phyloP scores from a whole-genome alignment of 2,797 vertebrate species.

The Catostomus latipinnis region DNA sequence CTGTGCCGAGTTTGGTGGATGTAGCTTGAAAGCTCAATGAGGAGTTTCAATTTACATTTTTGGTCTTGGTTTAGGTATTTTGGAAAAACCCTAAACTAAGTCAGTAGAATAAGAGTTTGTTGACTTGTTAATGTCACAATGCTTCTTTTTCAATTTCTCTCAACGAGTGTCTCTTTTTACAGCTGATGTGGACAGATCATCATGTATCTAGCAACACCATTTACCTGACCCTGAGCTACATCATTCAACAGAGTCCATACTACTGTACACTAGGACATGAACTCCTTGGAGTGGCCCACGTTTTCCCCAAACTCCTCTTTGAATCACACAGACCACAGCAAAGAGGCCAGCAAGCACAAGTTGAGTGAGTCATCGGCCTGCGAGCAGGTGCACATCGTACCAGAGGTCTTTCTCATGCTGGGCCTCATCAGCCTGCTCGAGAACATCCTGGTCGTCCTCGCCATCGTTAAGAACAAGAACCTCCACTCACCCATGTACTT shows the following conservation, averaged over 20 bases:
- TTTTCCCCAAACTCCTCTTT: conserved; percentile 30
- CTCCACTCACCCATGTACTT: conserved; percentile 98
- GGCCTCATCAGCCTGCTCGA: conserved; percentile 93
- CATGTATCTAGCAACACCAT: conserved; percentile 4
- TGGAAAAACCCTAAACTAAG: too few species aligned
- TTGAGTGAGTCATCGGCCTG: conserved; percentile 74
- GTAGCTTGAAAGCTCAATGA: too few species aligned
- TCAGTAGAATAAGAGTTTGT: too few species aligned
- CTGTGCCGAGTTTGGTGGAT: too few species aligned
- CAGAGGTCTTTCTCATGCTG: conserved; percentile 92
- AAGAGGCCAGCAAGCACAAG: conserved; percentile 55
- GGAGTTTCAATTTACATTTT: too few species aligned
- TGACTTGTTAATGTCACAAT: too few species aligned
- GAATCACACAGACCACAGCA: conserved; percentile 52
- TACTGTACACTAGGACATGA: conserved; percentile 65
- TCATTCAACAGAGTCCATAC: background rate
- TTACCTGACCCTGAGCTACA: background rate
- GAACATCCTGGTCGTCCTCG: conserved; percentile 68
- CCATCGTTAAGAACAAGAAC: conserved; percentile 95
- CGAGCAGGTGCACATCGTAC: conserved; percentile 90
- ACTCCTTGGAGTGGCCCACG: conserved; percentile 56
- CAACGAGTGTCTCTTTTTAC: conserved; percentile 20
- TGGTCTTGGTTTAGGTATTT: too few species aligned
- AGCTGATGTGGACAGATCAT: conserved; percentile 1
- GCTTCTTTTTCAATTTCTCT: background rate